phyloP scores from a whole-genome alignment of 2,888 invertebrate genomes.

The Malacosoma neustria region DNA sequence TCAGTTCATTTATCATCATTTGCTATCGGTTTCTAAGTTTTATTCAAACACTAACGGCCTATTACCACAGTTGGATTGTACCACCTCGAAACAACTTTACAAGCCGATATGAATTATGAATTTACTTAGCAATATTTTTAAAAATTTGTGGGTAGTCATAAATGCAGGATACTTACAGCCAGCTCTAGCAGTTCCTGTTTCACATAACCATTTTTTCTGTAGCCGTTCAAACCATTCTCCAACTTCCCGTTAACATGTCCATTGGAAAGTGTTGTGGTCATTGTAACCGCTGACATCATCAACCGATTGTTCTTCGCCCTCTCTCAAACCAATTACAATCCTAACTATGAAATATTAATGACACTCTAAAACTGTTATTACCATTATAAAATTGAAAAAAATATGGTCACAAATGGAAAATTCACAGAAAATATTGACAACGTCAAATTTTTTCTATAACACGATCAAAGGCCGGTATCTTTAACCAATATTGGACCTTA shows the following conservation, averaged over 20 bases:
- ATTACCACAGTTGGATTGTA: background rate
- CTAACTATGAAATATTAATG: constrained; percentile 8
- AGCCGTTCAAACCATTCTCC: constrained; percentile 47
- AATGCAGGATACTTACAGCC: constrained; percentile 37
- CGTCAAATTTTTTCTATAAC: background rate
- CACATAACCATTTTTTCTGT: constrained; percentile 54
- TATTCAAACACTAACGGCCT: constrained; percentile 1
- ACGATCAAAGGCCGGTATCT: background rate
- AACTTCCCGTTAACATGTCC: constrained; percentile 50
- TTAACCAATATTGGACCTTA: background rate
- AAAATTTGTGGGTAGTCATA: too few relatives aligned
- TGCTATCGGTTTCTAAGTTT: constrained; percentile 8
- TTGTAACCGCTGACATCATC: constrained; percentile 56
- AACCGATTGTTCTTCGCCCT: constrained; percentile 13
- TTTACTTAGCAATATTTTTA: too few relatives aligned
- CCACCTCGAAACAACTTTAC: background rate
- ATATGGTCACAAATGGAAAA: constrained; percentile 1
- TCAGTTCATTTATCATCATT: constrained; percentile 10
- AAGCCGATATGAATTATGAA: background rate
- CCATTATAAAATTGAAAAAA: constrained; percentile 5
- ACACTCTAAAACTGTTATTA: constrained; percentile 10
- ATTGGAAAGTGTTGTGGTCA: constrained; percentile 56
- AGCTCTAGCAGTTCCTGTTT: constrained; percentile 37
- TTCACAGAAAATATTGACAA: background rate
- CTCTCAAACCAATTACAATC: constrained; percentile 10